Evolutionary conservation across 1,140 invertebrate species (phyloP).

Genomic region (Camponotus vicinus): DNA sequence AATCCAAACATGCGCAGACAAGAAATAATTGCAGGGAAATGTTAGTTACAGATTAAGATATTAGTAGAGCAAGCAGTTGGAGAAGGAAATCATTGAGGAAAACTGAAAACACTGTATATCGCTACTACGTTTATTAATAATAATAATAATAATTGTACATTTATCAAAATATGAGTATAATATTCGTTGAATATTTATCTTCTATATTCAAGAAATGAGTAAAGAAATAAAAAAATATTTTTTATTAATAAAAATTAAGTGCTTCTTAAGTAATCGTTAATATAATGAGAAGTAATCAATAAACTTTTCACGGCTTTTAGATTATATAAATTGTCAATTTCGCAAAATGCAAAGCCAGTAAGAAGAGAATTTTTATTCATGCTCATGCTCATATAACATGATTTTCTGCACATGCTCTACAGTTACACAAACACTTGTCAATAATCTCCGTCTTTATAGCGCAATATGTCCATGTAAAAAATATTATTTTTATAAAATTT

Average conservation of each 20-base stretch:
- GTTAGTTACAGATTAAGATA: conserved; percentile 81
- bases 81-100: conserved; percentile 75
- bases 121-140: conserved; percentile 79
- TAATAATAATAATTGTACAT: conserved; percentile 76
- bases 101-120: conserved; percentile 78
- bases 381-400: conserved; percentile 75
- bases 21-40: conserved; percentile 48
- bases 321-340: conserved; percentile 30
- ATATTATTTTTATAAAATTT: conserved; percentile 6
- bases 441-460: conserved; percentile 26
- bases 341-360: conserved; percentile 66
- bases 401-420: conserved; percentile 67
- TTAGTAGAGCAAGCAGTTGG: conserved; percentile 81
- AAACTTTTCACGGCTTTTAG: conserved; percentile 50
- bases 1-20: conserved; percentile 40
- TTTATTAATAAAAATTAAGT: conserved; percentile 35
- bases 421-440: conserved; percentile 44
- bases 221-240: conserved; percentile 9
- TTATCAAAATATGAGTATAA: conserved; percentile 56
- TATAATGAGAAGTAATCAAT: conserved; percentile 31
- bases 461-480: conserved; percentile 40
- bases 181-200: conserved; percentile 16
- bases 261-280: conserved; percentile 14
- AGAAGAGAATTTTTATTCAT: conserved; percentile 75
- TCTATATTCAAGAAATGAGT: conserved; percentile 28